Percentiles rank a stretch among this genome's conserved stretches.
Evolutionary conservation across 2,888 invertebrate genomes (phyloP).

Genomic region (Dolichopus griseipennis): DNA sequence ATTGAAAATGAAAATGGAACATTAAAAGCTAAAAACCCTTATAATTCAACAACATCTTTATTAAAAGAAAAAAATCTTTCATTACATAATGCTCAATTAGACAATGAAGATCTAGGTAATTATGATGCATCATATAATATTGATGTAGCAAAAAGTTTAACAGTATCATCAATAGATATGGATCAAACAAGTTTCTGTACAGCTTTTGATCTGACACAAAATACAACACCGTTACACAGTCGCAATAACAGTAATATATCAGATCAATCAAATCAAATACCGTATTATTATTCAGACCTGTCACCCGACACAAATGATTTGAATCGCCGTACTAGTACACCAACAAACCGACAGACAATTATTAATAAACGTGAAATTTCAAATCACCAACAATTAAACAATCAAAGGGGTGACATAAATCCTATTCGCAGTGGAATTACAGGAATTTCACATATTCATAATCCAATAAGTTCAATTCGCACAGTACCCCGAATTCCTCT

Average conservation of each 20-base stretch:
- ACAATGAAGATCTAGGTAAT: slow-evolving; percentile 23
- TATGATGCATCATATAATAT: slow-evolving; percentile 19
- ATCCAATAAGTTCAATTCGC: slow-evolving; percentile 50
- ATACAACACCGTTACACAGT: slow-evolving; percentile 50
- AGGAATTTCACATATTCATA: slow-evolving; percentile 64
- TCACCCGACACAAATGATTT: slow-evolving; percentile 41
- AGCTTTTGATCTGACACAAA: slow-evolving; percentile 27
- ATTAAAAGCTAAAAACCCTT: background rate
- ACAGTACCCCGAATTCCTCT: slow-evolving; percentile 8
- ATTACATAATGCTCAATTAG: slow-evolving; percentile 25
- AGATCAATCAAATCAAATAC: slow-evolving; percentile 55
- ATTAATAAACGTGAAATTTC: background rate
- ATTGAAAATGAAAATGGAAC: background rate
- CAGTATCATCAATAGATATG: slow-evolving; percentile 27
- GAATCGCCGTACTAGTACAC: background rate
- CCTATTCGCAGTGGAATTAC: slow-evolving; percentile 50
- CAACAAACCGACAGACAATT: background rate
- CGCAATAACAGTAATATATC: slow-evolving; percentile 52
- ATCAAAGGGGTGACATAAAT: slow-evolving; percentile 56
- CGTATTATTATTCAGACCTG: slow-evolving; percentile 76
- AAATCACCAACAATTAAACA: slow-evolving; percentile 50
- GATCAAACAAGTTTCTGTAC: slow-evolving; percentile 26
- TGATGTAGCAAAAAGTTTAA: slow-evolving; percentile 26
- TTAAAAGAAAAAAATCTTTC: slow-evolving; percentile 26
- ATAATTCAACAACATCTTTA: slow-evolving; percentile 20